A percentile compares a stretch with the other conserved stretches of the same genome.
Conservation (phyloP, 2,797 vertebrate genomes). For the Enteromius mattozi region DNA sequence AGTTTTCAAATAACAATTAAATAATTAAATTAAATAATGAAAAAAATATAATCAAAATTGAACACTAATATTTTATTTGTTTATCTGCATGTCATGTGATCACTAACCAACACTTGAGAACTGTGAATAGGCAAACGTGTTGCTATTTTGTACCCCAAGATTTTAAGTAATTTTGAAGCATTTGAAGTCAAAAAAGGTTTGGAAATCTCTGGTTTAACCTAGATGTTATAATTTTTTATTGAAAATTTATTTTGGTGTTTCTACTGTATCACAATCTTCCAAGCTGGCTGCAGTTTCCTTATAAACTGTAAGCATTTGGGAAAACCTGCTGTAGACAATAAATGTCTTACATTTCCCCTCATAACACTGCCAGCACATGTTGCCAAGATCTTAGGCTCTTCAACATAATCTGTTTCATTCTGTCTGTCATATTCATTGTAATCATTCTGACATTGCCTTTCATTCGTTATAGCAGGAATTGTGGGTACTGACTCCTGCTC, state of each 20-base stretch:
- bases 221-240: not conserved
- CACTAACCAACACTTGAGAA: no score
- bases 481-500: constrained; percentile 31
- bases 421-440: constrained; percentile 30
- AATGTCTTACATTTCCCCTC: constrained; percentile 29
- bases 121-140: no score
- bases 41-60: no score
- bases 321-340: not conserved
- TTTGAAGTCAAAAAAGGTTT: not conserved
- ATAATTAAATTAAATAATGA: no score
- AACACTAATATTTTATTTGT: no score
- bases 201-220: not conserved
- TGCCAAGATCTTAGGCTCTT: constrained; percentile 17
- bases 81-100: no score
- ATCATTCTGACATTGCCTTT: constrained; percentile 39
- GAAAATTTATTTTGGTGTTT: not conserved
- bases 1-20: not conserved
- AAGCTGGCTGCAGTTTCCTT: not conserved
- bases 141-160: no score
- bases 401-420: constrained; percentile 39
- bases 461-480: constrained; percentile 37
- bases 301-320: constrained; percentile 5
- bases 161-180: not conserved
- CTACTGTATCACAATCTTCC: not conserved
- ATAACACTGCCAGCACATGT: constrained; percentile 20